Conservation (phyloP, 2,113 vertebrate species). For the Leucosticte australis region DNA sequence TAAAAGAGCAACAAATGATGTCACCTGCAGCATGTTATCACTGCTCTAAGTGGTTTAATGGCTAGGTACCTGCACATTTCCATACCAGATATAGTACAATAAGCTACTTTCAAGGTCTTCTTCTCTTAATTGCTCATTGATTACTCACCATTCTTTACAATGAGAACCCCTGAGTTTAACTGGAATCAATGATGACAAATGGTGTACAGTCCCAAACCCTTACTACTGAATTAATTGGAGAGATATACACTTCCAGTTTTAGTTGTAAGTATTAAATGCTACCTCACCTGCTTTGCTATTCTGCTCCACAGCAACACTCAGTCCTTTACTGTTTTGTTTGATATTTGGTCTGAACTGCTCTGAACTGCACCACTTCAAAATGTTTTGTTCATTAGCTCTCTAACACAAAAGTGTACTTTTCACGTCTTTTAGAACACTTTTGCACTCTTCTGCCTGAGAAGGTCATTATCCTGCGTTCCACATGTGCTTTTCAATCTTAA, state of each 20-base stretch:
- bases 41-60: background rate
- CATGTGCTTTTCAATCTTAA: background rate
- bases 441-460: background rate
- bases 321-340: background rate
- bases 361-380: background rate
- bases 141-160: background rate
- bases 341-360: background rate
- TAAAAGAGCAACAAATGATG: background rate
- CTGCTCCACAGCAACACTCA: background rate
- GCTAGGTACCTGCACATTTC: background rate
- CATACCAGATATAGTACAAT: background rate
- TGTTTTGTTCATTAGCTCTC: background rate
- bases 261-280: background rate
- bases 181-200: slow-evolving; percentile 30
- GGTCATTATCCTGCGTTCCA: background rate
- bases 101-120: slow-evolving; percentile 3
- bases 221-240: background rate
- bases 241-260: background rate
- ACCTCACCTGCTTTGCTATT: background rate
- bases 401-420: background rate
- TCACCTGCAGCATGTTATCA: background rate
- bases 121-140: slow-evolving; percentile 43
- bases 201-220: background rate
- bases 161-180: background rate
- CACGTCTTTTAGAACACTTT: background rate